Evolutionary conservation across 1,140 invertebrate species (phyloP).

Genomic region (Ips typographus): DNA sequence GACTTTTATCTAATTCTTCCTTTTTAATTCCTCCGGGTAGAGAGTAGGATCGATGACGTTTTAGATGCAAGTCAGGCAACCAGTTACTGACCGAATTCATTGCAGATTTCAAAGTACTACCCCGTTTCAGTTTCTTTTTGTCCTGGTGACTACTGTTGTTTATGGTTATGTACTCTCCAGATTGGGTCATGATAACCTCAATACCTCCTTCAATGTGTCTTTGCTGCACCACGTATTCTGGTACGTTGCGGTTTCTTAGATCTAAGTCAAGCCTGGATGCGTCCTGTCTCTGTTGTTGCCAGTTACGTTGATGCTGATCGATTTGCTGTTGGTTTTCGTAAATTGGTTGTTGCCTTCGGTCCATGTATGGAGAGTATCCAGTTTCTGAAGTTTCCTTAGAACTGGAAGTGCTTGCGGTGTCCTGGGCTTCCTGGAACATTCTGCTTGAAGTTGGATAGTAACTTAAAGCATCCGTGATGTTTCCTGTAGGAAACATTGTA

Average conservation of each 20-base stretch:
- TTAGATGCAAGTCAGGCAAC: constrained; percentile 79
- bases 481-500: constrained; percentile 68
- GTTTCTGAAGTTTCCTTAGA: constrained; percentile 56
- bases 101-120: constrained; percentile 73
- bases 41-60: constrained; percentile 77
- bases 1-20: constrained; percentile 59
- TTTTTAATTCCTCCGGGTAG: constrained; percentile 70
- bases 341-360: constrained; percentile 57
- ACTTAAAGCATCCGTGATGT: constrained; percentile 72
- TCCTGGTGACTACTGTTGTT: constrained; percentile 63
- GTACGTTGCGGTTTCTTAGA: constrained; percentile 53
- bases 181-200: constrained; percentile 74
- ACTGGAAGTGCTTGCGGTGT: constrained; percentile 58
- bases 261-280: constrained; percentile 52
- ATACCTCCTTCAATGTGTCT: constrained; percentile 57
- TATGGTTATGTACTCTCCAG: constrained; percentile 75
- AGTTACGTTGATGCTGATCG: constrained; percentile 55
- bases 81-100: constrained; percentile 79
- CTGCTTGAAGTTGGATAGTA: constrained; percentile 72
- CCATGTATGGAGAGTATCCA: constrained; percentile 59
- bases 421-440: constrained; percentile 59
- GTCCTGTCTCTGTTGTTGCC: constrained; percentile 52
- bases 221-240: constrained; percentile 50
- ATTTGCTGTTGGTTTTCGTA: constrained; percentile 54
- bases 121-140: constrained; percentile 69